phyloP scores from a whole-genome alignment of 1,140 invertebrate genomes.

The Andricus grossulariae region DNA sequence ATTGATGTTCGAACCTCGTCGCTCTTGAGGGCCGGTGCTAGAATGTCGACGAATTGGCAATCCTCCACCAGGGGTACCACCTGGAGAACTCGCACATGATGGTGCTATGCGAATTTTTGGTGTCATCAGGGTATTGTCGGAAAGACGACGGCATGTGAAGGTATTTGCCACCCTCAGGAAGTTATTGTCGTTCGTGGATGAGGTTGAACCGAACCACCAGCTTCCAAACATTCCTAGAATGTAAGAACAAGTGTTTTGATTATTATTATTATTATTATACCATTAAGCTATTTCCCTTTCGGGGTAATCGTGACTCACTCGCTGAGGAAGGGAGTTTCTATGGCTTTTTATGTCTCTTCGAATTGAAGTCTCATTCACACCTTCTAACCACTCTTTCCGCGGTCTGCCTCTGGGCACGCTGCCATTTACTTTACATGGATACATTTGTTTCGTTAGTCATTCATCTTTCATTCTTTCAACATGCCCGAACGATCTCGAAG shows the following conservation, averaged over 20 bases:
- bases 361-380: too few relatives aligned
- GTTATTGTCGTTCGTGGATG: slow-evolving; percentile 89
- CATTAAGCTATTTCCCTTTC: too few relatives aligned
- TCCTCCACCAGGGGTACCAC: slow-evolving; percentile 87
- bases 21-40: slow-evolving; percentile 91
- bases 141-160: slow-evolving; percentile 89
- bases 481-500: too few relatives aligned
- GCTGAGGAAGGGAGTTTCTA: too few relatives aligned
- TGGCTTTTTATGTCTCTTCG: too few relatives aligned
- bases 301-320: too few relatives aligned
- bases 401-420: too few relatives aligned
- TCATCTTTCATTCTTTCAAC: too few relatives aligned
- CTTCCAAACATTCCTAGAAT: slow-evolving; percentile 80
- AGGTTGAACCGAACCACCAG: slow-evolving; percentile 84
- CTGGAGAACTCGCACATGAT: slow-evolving; percentile 90
- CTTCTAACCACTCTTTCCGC: too few relatives aligned
- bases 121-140: slow-evolving; percentile 93
- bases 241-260: slow-evolving; percentile 5
- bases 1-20: slow-evolving; percentile 89
- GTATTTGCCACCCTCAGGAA: slow-evolving; percentile 89
- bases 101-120: slow-evolving; percentile 90
- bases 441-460: too few relatives aligned
- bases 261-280: too few relatives aligned
- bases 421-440: too few relatives aligned
- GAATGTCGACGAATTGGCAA: slow-evolving; percentile 91